Percentiles rank a stretch among this genome's conserved stretches.
Conservation (phyloP, 2,113 vertebrate species). For the Recurvirostra avosetta region DNA sequence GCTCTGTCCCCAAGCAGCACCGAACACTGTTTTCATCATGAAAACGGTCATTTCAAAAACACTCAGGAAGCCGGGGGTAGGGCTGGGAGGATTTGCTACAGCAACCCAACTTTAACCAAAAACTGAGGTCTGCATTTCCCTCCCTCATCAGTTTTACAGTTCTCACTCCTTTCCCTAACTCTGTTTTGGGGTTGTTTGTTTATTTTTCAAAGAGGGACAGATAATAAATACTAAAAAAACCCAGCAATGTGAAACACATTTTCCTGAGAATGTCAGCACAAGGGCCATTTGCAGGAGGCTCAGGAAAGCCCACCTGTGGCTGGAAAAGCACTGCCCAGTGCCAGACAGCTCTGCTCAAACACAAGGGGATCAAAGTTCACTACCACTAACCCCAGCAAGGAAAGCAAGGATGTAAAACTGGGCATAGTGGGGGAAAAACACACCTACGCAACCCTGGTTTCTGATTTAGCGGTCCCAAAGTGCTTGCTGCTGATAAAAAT, state of each 20-base stretch:
- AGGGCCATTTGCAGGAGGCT: not conserved
- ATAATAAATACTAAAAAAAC: not conserved
- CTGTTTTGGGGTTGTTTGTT: not conserved
- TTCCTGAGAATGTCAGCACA: not conserved
- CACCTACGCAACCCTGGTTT: not conserved
- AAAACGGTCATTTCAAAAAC: not conserved
- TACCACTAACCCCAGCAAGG: not conserved
- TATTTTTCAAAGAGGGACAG: not conserved
- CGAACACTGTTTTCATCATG: rapidly evolving
- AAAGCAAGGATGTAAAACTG: not conserved
- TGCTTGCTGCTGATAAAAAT: not conserved
- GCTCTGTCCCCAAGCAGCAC: not conserved
- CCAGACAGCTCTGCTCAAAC: not conserved
- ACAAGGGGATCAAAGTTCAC: not conserved
- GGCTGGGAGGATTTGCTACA: not conserved
- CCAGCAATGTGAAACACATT: not conserved
- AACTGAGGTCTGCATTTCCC: not conserved
- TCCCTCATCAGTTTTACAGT: not conserved
- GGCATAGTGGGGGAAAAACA: not conserved
- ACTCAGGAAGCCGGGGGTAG: not conserved
- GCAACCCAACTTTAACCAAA: not conserved
- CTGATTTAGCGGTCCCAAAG: not conserved
- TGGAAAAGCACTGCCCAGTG: not conserved
- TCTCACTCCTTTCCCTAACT: not conserved
- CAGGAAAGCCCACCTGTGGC: not conserved